These are phyloP conservation scores for Sebastes fasciatus DNA, from an alignment of 2,113 vertebrate species.

Conservation along the genomic window DNA sequence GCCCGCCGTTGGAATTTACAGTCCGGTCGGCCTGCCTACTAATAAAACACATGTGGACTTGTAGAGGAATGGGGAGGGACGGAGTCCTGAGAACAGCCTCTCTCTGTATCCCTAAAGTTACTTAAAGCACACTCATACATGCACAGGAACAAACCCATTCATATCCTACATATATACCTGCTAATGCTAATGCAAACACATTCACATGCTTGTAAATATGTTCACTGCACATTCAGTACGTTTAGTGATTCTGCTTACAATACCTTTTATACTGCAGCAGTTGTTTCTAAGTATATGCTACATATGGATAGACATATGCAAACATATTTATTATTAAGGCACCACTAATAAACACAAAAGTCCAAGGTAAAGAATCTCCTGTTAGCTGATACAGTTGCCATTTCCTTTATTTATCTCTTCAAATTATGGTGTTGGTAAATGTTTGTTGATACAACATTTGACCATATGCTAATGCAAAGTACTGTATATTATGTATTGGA, in stretches of 20 bases:
- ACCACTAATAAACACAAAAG: too few relatives aligned
- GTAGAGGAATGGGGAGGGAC: constrained; percentile 79
- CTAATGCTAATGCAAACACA: constrained; percentile 16
- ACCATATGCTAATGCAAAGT: background rate
- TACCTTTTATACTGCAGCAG: background rate
- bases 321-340: background rate
- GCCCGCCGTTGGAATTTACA: constrained; percentile 79
- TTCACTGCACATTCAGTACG: background rate
- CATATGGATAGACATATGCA: background rate
- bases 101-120: constrained; percentile 43
- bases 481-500: background rate
- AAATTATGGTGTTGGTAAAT: background rate
- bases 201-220: constrained; percentile 12
- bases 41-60: constrained; percentile 86
- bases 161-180: background rate
- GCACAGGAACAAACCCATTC: constrained; percentile 7
- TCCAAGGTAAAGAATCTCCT: background rate
- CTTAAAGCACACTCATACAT: constrained; percentile 17
- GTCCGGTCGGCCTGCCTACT: constrained; percentile 76
- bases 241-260: background rate
- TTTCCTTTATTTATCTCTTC: background rate
- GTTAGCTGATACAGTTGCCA: background rate
- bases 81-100: constrained; percentile 59
- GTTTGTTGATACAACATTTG: background rate
- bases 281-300: background rate